Evolutionary conservation across 2,797 vertebrate species (phyloP).

Genomic region (Coreius guichenoti): DNA sequence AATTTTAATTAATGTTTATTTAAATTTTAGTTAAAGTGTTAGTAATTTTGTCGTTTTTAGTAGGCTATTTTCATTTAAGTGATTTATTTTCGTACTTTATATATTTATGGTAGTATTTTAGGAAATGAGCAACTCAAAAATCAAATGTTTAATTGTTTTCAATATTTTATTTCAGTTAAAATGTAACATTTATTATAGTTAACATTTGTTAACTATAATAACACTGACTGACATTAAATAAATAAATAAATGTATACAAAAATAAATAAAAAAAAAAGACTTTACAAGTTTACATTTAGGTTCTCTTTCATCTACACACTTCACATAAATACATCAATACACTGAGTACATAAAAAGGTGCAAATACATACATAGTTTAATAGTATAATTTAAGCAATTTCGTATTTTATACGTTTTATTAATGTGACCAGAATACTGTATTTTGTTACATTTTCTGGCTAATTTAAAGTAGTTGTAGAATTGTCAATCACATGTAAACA

Average conservation of each 20-base stretch:
- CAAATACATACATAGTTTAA: background rate
- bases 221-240: background rate
- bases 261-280: background rate
- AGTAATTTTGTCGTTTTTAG: background rate
- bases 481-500: background rate
- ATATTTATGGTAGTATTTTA: no score
- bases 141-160: background rate
- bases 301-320: background rate
- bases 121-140: no score
- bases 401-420: background rate
- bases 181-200: background rate
- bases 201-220: background rate
- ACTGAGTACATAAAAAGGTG: conserved; percentile 1
- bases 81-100: no score
- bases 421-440: background rate
- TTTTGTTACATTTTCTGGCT: background rate
- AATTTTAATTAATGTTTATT: background rate
- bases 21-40: no score
- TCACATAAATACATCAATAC: conserved; percentile 9
- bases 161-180: background rate
- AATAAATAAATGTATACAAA: background rate
- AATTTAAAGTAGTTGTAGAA: background rate
- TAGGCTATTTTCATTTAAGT: no score
- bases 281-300: background rate
- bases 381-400: background rate